Base-by-base conservation (phyloP, 2,888 invertebrate genomes). In the Disparrhopalites patrizii region DNA sequence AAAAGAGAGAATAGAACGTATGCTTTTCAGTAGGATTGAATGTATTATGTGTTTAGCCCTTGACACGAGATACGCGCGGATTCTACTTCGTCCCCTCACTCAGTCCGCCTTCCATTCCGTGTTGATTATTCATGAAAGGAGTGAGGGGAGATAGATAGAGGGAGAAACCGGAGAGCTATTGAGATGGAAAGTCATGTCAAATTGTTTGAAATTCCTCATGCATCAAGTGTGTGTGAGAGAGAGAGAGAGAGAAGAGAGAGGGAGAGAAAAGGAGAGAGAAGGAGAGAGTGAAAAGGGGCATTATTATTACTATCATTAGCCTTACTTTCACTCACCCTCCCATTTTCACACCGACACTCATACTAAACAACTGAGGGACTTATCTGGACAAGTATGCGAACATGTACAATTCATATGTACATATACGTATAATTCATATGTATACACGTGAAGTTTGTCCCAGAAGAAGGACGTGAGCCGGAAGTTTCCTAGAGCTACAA, bases 141-240 rank as follows among this genome's bases (percentile, higher is more conserved):
- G 15, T 18, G n/a, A n/a, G n/a, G n/a, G n/a, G n/a, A n/a, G n/a
- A n/a, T n/a, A n/a, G n/a, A n/a, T n/a, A n/a, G n/a, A 13, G 10
- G 52, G 10, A 50, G 50, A 5, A 25, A 10, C 27, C 4, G 30
- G 2, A 27, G 54, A 31, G n/a, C n/a, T 31, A 55, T 55, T 55
- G 54, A 31, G n/a, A 55, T 25, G 54, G 15, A 55, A 31, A 55
- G 54, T 55, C 33, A 55, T 31, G 54, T 55, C 54, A 55, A 55
- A 18, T 55, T 10, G 20, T 20, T 5, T 28, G 31, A 31, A 55
- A 55, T 55, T 27, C 18, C 54, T 55, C 54, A 55, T 55, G 28
- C 54, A 55, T 55, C 54, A 57, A 47, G 30, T 15, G 28, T 28
- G 27, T 3, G 55, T 47, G 10, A 18, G n/a, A 23, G 50, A 18